Evolutionary conservation across 1,140 invertebrate species (phyloP), one percentile per base, ranked within the genome.

Genomic region (Lutraria rhynchaena): DNA sequence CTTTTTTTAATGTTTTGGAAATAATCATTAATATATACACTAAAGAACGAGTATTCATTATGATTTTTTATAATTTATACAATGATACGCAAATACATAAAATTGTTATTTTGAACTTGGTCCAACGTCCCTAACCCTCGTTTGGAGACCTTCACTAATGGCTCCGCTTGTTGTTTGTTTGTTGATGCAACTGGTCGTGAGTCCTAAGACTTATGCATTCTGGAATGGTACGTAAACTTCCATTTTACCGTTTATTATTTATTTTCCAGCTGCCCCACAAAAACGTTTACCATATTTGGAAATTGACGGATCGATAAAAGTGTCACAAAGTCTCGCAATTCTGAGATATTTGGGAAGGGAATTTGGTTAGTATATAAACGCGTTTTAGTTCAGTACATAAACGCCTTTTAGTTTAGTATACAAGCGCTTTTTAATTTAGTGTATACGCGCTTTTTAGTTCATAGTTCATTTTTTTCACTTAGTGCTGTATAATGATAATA

Each of bases 251-350:
- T 22, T 55, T 4, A 33, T 46, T 13, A 37, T 46, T 65, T 4
- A 19, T 3, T 65, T 65, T 65, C 24, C 31, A 65, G 61, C 35
- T 15, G 15, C 61, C 4, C 61, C 61, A 15, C 61, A 65, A n/a
- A 35, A 35, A 4, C 5, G 31, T 3, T 24, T 65, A 46, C 61
- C 61, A 13, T 65, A 65, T 27, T 46, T 65, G 33, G 22, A 11
- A 41, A 44, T 65, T 19, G 61, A 65, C 41, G 61, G 61, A 41
- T 37, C 35, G 5, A n/a, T 41, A 3, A 65, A 22, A 5, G 33
- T 65, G 31, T 9, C 33, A 19, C 61, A 65, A 24, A 37, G 61
- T 9, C 24, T 44, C 17, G 61, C 61, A 11, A 65, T 65, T 37
- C 7, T 11, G 9, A 37, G 61, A 24, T 65, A 65, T 22, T n/a